Conservation (phyloP, 2,888 invertebrate species). For the Tanypteryx hageni region DNA sequence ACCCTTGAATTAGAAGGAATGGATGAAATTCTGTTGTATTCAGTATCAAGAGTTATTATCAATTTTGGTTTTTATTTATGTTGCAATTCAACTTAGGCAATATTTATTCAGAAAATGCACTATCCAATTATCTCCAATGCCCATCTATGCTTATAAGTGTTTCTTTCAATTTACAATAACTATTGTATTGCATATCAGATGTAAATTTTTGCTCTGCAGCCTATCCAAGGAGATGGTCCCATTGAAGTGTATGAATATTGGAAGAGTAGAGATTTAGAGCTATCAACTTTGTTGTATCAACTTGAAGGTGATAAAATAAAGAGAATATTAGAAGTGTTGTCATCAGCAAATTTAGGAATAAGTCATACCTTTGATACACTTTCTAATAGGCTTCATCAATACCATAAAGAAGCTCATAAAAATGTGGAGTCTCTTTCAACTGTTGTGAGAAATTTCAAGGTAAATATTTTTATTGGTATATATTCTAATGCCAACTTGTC, state of each 20-base stretch:
- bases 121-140: no score
- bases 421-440: conserved; percentile 88
- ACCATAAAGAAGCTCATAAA: conserved; percentile 85
- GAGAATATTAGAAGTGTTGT: conserved; percentile 80
- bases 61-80: no score
- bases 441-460: conserved; percentile 84
- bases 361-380: conserved; percentile 80
- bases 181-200: no score
- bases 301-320: conserved; percentile 84
- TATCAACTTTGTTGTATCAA: conserved; percentile 89
- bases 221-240: conserved; percentile 85
- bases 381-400: conserved; percentile 80
- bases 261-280: conserved; percentile 87
- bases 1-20: no score
- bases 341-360: conserved; percentile 77
- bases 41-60: no score
- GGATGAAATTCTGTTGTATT: no score
- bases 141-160: no score
- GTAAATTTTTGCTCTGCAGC: conserved; percentile 72
- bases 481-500: background rate
- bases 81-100: no score
- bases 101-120: no score
- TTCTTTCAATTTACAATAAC: no score
- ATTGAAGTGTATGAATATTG: conserved; percentile 92
- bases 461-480: conserved; percentile 70